phyloP scores from a whole-genome alignment of 2,113 vertebrate species.

The Lagopus leucura region DNA sequence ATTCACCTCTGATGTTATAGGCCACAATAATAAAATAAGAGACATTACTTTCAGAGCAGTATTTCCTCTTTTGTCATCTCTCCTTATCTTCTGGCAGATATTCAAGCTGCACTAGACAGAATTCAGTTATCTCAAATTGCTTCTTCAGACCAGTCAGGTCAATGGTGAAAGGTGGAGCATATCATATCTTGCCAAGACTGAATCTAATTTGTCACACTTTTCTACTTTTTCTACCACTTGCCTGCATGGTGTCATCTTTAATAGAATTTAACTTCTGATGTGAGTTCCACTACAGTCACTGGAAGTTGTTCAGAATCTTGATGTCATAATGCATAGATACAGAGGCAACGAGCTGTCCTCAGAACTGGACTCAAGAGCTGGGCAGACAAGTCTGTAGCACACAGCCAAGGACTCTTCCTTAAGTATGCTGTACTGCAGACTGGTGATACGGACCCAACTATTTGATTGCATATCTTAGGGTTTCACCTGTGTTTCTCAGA shows the following conservation, averaged over 20 bases:
- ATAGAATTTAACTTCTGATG: not conserved
- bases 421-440: not conserved
- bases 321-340: not conserved
- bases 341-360: not conserved
- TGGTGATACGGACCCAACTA: not conserved
- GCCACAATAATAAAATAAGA: not conserved
- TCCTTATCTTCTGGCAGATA: not conserved
- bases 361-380: not conserved
- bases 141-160: not conserved
- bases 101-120: not conserved
- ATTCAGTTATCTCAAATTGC: not conserved
- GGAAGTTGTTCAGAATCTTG: not conserved
- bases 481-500: not conserved
- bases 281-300: not conserved
- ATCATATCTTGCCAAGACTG: not conserved
- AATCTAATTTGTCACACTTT: not conserved
- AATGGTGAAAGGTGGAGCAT: not conserved
- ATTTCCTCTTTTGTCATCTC: not conserved
- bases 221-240: not conserved
- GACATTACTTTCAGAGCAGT: not conserved
- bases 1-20: too few relatives aligned
- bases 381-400: rapidly evolving
- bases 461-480: not conserved
- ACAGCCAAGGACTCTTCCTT: rapidly evolving
- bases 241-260: not conserved